Evolutionary conservation across 2,888 invertebrate genomes (phyloP), one percentile per base, ranked within the genome.

Genomic region (Amblyjoppa proteus): DNA sequence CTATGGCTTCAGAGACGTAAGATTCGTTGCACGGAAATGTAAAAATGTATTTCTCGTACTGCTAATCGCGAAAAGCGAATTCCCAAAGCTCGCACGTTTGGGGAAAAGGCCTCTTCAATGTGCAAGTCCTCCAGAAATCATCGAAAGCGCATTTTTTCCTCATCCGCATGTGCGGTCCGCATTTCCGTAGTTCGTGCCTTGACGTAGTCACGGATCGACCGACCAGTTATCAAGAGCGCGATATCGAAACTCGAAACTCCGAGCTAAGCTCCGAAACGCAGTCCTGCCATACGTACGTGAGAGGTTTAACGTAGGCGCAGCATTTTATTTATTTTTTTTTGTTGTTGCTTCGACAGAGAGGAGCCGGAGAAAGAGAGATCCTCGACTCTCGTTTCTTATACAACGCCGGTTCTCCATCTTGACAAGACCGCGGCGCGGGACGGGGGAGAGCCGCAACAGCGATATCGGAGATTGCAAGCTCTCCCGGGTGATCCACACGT

Each of bases 401-500:
- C 84, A 85, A 86, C 84, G 77, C 71, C 51, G 81, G 81, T 70
- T 77, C 78, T 84, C 85, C 86, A 79, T 86, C 86, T 86, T 84
- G 86, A 84, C 86, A 31, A 74, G 45, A n/a, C 41, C 28, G 38
- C 45, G 64, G 73, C 66, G 49, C 49, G 31, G 51, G 51, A 64
- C n/a, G 68, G 73, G 80, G 61, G 77, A 81, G 80, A 82, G 76
- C 56, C 58, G 64, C 77, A 64, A 76, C 81, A 53, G 53, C 81
- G 85, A 88, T 88, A 87, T 87, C 82, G 87, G 87, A 89, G 88
- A 90, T 87, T 87, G 84, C 84, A 73, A 88, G 82, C 87, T 85
- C 87, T 84, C 87, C 38, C 76, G 73, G 69, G 73, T 84, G 77
- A 84, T 84, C 84, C 77, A 84, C 84, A 41, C 61, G 80, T 82